Evolutionary conservation across 2,888 invertebrate genomes (phyloP).

Genomic region (Lomographa bimaculata): DNA sequence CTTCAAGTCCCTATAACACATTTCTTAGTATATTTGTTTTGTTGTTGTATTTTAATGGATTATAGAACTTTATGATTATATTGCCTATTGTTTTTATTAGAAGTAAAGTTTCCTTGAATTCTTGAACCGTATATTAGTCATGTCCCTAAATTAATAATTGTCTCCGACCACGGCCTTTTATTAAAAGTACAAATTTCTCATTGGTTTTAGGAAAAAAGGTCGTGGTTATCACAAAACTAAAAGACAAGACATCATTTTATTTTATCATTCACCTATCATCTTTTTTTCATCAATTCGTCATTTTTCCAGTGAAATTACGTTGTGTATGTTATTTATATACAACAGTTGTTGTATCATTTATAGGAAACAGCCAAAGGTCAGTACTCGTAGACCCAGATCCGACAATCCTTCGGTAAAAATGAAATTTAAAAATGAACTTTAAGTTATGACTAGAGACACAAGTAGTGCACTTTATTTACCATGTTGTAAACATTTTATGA

Average conservation of each 20-base stretch:
- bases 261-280: constrained; percentile 44
- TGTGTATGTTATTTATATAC: constrained; percentile 53
- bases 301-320: constrained; percentile 45
- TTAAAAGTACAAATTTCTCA: constrained; percentile 79
- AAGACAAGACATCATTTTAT: constrained; percentile 59
- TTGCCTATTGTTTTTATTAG: constrained; percentile 68
- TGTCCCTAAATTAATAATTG: constrained; percentile 29
- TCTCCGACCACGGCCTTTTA: constrained; percentile 53
- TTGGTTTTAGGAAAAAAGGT: constrained; percentile 68
- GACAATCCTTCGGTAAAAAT: constrained; percentile 57
- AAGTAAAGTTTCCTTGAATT: constrained; percentile 46
- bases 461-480: constrained; percentile 49
- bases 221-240: constrained; percentile 49
- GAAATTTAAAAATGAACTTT: constrained; percentile 73
- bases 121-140: constrained; percentile 27
- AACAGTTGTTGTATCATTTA: constrained; percentile 46
- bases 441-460: constrained; percentile 51
- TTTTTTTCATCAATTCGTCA: constrained; percentile 40
- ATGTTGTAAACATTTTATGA: constrained; percentile 49
- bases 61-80: constrained; percentile 71
- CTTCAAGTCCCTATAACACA: constrained; percentile 53
- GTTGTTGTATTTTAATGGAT: constrained; percentile 81
- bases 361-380: constrained; percentile 51
- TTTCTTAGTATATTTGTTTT: constrained; percentile 70
- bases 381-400: constrained; percentile 46